These are phyloP conservation scores for Megamerina dolium DNA, from an alignment of 2,888 invertebrate species.

Conservation along the genomic window DNA sequence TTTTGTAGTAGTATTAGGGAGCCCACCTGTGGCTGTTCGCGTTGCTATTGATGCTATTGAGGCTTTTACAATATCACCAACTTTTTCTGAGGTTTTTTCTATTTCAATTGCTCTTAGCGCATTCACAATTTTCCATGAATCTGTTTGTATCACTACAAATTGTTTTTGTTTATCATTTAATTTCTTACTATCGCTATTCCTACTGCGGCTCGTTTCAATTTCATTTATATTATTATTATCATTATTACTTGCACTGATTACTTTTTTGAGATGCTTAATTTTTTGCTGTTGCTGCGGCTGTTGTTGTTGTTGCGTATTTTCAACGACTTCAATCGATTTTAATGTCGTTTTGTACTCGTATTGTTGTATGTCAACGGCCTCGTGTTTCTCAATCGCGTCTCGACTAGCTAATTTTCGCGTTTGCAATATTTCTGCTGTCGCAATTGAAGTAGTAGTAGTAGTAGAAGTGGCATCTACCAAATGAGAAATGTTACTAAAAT, in stretches of 20 bases:
- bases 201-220: too few species aligned
- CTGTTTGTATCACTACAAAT: slow-evolving; percentile 25
- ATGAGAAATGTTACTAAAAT: slow-evolving; percentile 26
- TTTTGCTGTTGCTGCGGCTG: slow-evolving; percentile 1
- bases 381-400: slow-evolving; percentile 1
- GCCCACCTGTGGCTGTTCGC: slow-evolving; percentile 24
- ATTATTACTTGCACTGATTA: too few species aligned
- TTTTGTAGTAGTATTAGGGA: too few species aligned
- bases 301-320: slow-evolving; percentile 4
- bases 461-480: slow-evolving; percentile 23
- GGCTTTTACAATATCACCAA: too few species aligned
- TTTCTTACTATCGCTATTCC: too few species aligned
- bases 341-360: too few species aligned
- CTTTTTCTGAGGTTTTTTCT: slow-evolving; percentile 14
- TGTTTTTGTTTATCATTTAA: slow-evolving; percentile 13
- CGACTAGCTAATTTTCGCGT: slow-evolving; percentile 1
- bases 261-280: too few species aligned
- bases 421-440: slow-evolving; percentile 9
- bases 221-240: too few species aligned
- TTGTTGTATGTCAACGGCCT: too few species aligned
- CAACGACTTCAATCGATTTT: slow-evolving; percentile 12
- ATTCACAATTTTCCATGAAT: slow-evolving; percentile 32
- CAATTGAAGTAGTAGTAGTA: slow-evolving; percentile 7
- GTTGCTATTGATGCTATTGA: slow-evolving; percentile 6
- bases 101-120: slow-evolving; percentile 20